Base-by-base conservation (phyloP, 2,113 vertebrate genomes). In the Emydocephalus ijimae region DNA sequence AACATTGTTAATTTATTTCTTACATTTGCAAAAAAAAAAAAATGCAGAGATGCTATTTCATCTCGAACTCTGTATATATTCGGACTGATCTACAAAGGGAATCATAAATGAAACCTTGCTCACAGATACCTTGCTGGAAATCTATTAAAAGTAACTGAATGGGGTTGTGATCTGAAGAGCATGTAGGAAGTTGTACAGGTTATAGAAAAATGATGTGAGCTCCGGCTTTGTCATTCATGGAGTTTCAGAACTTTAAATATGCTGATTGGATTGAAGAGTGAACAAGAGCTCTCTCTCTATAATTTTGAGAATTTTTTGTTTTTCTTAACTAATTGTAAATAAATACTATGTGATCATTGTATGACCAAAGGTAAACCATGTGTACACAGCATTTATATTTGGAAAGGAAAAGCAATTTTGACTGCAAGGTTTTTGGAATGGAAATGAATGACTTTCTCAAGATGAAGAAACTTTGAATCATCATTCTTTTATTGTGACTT, bases 401-500 rank as follows among this genome's bases (percentile, higher is more conserved):
- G 56, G 59, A 87, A 91, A 48, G 26, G 1, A 92, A 89, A 81
- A 52, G 20, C 64, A 59, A 26, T 86, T 85, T 34, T 89, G 88
- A 59, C 23, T 15, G 9, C 45, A 88, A 45, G 54, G 29, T 50
- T 50, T 89, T 92, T 85, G 43, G 20, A 85, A 52, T 39, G 50
- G 85, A 90, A 39, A 92, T 57, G 39, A 85, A 85, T 43, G 81
- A 43, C 24, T 69, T 69, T 87, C 11, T 18, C 14, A 21, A 34
- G 50, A 88, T 56, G 59, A n/a, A 85, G 50, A 26, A 85, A n/a
- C 5, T 92, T 61, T 23, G 29, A 85, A 29, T 52, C 54, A 59
- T 85, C 88, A 81, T 92, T 24, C 69, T 56, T 12, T 93, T 52
- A 93, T 94, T 85, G 61, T 89, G 45, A 86, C 14, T 86, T 91